These are phyloP conservation scores for Coelogynopora nodosa DNA, from an alignment of 2,888 invertebrate genomes.

Conservation along the genomic window DNA sequence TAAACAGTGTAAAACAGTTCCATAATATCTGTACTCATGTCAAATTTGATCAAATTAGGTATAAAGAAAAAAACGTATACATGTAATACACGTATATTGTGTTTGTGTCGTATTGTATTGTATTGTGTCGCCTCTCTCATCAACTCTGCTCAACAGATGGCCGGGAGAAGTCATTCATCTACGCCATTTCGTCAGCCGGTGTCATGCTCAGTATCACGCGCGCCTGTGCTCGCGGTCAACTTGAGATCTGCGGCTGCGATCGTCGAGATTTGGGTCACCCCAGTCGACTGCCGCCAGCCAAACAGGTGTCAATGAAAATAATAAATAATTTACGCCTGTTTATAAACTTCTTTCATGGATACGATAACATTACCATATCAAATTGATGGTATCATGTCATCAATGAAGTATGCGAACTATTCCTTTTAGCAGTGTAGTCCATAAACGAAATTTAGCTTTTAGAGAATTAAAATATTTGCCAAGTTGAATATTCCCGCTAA, in stretches of 20 bases:
- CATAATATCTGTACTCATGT: not conserved
- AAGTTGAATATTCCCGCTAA: too few relatives aligned
- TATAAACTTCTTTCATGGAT: too few relatives aligned
- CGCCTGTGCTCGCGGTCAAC: conserved; percentile 63
- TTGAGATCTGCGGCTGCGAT: conserved; percentile 83
- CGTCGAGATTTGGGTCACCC: not conserved
- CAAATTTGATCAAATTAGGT: not conserved
- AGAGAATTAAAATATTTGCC: too few relatives aligned
- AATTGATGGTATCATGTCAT: too few relatives aligned
- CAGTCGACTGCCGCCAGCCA: not conserved
- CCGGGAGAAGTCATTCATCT: conserved; percentile 75
- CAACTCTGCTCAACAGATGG: conserved; percentile 57
- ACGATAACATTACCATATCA: too few relatives aligned
- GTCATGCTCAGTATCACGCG: conserved; percentile 75
- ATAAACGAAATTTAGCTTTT: too few relatives aligned
- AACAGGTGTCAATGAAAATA: too few relatives aligned
- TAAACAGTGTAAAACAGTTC: too few relatives aligned
- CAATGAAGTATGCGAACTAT: too few relatives aligned
- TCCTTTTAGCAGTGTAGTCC: too few relatives aligned
- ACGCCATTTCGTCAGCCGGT: conserved; percentile 66
- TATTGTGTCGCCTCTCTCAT: not conserved
- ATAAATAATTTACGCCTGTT: too few relatives aligned
- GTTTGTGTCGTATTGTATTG: not conserved
- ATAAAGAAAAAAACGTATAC: not conserved
- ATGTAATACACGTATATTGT: too few relatives aligned